phyloP scores from a whole-genome alignment of 2,888 invertebrate genomes.

The Pammene aurita region DNA sequence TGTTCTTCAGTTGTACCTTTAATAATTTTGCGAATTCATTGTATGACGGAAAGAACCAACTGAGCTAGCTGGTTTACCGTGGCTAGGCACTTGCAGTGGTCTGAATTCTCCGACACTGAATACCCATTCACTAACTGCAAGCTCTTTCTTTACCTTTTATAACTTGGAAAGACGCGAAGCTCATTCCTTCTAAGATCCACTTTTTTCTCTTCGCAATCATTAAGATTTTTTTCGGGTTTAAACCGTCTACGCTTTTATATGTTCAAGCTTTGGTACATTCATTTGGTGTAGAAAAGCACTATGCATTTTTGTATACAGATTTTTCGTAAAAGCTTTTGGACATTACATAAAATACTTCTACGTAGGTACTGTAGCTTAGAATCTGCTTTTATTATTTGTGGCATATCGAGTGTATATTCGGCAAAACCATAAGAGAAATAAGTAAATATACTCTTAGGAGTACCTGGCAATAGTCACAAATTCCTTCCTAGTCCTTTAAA shows the following conservation, averaged over 20 bases:
- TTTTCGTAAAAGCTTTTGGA: slow-evolving; percentile 15
- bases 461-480: no score
- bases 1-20: no score
- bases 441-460: no score
- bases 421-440: no score
- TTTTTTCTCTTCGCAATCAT: slow-evolving; percentile 66
- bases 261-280: slow-evolving; percentile 24
- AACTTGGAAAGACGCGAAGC: slow-evolving; percentile 74
- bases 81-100: slow-evolving; percentile 63
- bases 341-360: slow-evolving; percentile 2
- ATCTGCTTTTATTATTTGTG: not conserved
- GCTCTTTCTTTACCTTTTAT: slow-evolving; percentile 76
- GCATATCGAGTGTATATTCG: not conserved
- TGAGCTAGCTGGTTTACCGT: slow-evolving; percentile 10
- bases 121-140: slow-evolving; percentile 80
- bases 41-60: not conserved
- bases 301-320: slow-evolving; percentile 13
- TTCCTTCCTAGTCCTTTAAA: no score
- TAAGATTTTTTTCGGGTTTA: slow-evolving; percentile 61
- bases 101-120: slow-evolving; percentile 75
- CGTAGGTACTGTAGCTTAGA: not conserved
- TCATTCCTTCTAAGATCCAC: slow-evolving; percentile 72
- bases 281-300: slow-evolving; percentile 16
- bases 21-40: no score
- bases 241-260: slow-evolving; percentile 36